Evolutionary conservation across 2,888 invertebrate genomes (phyloP).

Genomic region (Cheilosia grossa): DNA sequence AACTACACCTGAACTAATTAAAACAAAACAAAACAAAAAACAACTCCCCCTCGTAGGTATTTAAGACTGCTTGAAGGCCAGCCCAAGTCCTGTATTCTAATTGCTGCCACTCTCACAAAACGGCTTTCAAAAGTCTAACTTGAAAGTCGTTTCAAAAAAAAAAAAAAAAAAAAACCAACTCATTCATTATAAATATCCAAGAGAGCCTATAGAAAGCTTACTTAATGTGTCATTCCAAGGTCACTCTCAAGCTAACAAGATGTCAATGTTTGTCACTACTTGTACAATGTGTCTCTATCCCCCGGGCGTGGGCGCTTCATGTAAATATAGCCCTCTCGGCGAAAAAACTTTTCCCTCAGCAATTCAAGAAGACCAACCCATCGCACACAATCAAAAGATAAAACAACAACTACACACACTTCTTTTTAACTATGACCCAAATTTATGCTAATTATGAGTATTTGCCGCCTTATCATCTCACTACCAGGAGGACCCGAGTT

Average conservation of each 20-base stretch:
- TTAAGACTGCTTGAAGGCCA: no score
- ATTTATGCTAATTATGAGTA: constrained; percentile 74
- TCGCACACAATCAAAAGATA: constrained; percentile 17
- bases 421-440: constrained; percentile 66
- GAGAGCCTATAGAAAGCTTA: not conserved
- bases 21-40: no score
- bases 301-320: constrained; percentile 29
- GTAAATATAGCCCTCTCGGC: constrained; percentile 18
- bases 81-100: no score
- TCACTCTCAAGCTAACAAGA: constrained; percentile 48
- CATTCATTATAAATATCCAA: not conserved
- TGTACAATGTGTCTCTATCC: constrained; percentile 34
- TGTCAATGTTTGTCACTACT: constrained; percentile 30
- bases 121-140: no score
- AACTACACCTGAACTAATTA: no score
- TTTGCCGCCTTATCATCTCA: constrained; percentile 72
- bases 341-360: constrained; percentile 2
- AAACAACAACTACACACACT: constrained; percentile 54
- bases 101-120: no score
- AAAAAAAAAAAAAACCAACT: no score
- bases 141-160: no score
- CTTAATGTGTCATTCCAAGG: constrained; percentile 37
- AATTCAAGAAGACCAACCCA: constrained; percentile 18
- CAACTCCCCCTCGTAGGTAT: no score
- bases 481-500: constrained; percentile 50